A percentile compares a stretch with the other conserved stretches of the same genome.
These are phyloP conservation scores for Mohoua ochrocephala DNA, from an alignment of 2,113 vertebrate species.

Conservation along the genomic window DNA sequence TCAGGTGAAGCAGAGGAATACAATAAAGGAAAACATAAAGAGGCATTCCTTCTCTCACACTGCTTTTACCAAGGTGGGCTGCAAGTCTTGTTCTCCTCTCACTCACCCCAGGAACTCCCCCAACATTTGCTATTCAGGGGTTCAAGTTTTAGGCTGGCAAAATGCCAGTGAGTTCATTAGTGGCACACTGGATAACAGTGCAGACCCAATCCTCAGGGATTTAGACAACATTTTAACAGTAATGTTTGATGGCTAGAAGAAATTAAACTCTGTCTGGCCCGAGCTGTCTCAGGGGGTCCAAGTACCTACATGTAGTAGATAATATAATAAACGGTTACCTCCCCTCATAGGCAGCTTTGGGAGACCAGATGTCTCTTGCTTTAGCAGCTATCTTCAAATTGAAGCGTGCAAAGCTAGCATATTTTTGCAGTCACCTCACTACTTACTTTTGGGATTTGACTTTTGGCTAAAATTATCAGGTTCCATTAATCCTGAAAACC, in stretches of 20 bases:
- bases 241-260: background rate
- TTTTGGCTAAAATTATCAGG: background rate
- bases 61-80: background rate
- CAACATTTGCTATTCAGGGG: rapidly evolving
- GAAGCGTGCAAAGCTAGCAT: background rate
- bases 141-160: background rate
- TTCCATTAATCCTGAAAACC: background rate
- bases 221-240: background rate
- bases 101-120: background rate
- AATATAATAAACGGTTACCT: background rate
- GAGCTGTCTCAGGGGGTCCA: background rate
- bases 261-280: background rate
- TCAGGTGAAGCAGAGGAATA: background rate
- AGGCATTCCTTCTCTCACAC: background rate
- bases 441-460: background rate
- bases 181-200: background rate
- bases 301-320: background rate
- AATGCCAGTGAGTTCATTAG: constrained; percentile 1
- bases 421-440: background rate
- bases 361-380: constrained; percentile 11
- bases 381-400: background rate
- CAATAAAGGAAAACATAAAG: background rate
- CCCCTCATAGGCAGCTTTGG: background rate
- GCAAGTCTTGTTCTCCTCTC: background rate
- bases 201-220: background rate